Evolutionary conservation across 2,797 vertebrate species (phyloP), one percentile per base, ranked within the genome.

Genomic region (Hydrophis major): DNA sequence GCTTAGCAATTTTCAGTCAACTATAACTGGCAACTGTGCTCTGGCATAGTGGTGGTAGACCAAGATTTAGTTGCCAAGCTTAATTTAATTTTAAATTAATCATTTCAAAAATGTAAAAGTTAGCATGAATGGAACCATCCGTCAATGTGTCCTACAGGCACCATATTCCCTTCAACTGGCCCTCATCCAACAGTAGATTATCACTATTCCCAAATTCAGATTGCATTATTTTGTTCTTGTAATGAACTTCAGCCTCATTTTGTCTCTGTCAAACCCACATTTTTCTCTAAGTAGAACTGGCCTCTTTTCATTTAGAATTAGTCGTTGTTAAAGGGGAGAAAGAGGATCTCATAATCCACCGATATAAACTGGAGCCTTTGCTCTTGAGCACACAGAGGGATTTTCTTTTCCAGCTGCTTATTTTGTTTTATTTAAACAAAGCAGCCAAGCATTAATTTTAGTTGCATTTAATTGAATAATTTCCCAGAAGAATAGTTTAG

Each of bases 391-490:
- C 91, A 61, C 97, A 97, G 95, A 96, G 95, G 96, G 96, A 83
- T 95, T 96, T 96, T 96, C 96, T 96, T 97, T 97, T 96, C 96
- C 93, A 97, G 94, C 96, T 93, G 97, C 96, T 97, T 97, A 97
- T 98, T 98, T 98, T 97, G 97, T 96, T 97, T 96, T 95, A 97
- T 97, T 98, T 97, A 96, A 98, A 98, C 95, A 97, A 98, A 98
- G 98, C 96, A 97, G 96, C 96, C 94, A 97, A 96, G 96, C 97
- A 97, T 98, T 98, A 98, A 98, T 98, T 98, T 97, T 98, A 97
- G 98, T 98, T 98, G 97, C 95, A 97, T 97, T 98, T 98, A 98
- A 98, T 98, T 98, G 97, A 98, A 98, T 98, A 98, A 98, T 98
- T 99, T 98, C 98, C 98, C 98, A 0, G 13, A 98, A 97, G 98